Conservation (phyloP, 2,113 vertebrate species). For the Triplophysa siluroides region DNA sequence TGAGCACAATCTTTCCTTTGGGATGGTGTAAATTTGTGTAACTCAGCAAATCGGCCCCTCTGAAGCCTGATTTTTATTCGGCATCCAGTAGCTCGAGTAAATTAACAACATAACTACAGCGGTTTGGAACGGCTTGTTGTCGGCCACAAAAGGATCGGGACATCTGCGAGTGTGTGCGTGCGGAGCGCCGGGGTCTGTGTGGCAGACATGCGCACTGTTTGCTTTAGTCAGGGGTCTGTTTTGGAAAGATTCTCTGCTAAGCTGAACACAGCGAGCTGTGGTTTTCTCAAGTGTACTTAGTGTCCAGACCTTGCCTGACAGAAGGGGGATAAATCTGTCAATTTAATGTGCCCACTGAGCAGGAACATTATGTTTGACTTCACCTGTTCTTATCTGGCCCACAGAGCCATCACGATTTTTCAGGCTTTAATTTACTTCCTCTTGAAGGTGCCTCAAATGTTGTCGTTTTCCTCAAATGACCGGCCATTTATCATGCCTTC, state of each 20-base stretch:
- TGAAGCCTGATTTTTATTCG: slow-evolving; percentile 50
- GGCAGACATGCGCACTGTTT: slow-evolving; percentile 55
- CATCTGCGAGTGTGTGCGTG: slow-evolving; percentile 35
- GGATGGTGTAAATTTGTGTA: slow-evolving; percentile 54
- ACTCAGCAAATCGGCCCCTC: slow-evolving; percentile 51
- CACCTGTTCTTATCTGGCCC: slow-evolving; percentile 70
- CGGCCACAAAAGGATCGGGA: not conserved
- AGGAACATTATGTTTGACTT: slow-evolving; percentile 75
- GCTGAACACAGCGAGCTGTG: slow-evolving; percentile 52
- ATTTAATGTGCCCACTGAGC: slow-evolving; percentile 72
- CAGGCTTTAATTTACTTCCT: slow-evolving; percentile 65
- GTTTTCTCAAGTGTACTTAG: slow-evolving; percentile 59
- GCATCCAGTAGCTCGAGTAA: slow-evolving; percentile 50
- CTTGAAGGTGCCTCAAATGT: slow-evolving; percentile 48
- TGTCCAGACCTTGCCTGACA: slow-evolving; percentile 64
- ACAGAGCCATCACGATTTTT: slow-evolving; percentile 63
- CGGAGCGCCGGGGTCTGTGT: slow-evolving; percentile 51
- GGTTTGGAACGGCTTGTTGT: slow-evolving; percentile 53
- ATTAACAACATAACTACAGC: slow-evolving; percentile 57
- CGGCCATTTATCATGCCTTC: not conserved
- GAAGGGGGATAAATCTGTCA: slow-evolving; percentile 64
- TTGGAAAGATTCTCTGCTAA: slow-evolving; percentile 60
- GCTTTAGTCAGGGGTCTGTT: slow-evolving; percentile 61
- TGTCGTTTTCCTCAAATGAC: slow-evolving; percentile 69
- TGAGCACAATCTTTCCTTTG: slow-evolving; percentile 43